These are phyloP conservation scores for Chloropsis hardwickii DNA, from an alignment of 2,113 vertebrate genomes.

Conservation along the genomic window DNA sequence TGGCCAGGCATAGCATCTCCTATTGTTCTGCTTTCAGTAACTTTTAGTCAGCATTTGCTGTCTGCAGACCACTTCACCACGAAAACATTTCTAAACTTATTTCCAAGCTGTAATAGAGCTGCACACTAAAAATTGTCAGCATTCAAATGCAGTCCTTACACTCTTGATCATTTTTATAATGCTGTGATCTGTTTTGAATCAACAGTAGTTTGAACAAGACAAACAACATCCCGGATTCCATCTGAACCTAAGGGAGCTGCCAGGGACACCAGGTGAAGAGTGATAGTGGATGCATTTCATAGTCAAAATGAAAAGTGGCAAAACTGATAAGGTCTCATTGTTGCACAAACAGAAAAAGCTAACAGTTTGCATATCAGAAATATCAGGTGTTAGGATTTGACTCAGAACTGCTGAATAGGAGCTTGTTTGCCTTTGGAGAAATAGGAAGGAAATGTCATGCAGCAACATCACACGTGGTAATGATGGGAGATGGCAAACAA, in stretches of 20 bases:
- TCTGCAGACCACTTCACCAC: background rate
- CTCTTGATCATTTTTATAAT: constrained; percentile 24
- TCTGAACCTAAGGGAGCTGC: constrained; percentile 31
- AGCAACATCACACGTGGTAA: constrained; percentile 32
- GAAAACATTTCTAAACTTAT: constrained; percentile 2
- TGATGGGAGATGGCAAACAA: constrained; percentile 28
- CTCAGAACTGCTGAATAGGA: constrained; percentile 51
- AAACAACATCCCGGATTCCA: constrained; percentile 26
- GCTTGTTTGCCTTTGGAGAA: constrained; percentile 66
- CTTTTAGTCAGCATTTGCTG: background rate
- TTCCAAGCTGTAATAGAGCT: background rate
- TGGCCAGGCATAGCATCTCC: background rate
- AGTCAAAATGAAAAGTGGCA: background rate
- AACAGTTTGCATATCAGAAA: constrained; percentile 53
- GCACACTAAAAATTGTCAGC: background rate
- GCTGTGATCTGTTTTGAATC: constrained; percentile 62
- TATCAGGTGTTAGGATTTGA: constrained; percentile 57
- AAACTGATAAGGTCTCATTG: constrained; percentile 49
- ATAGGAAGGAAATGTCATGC: constrained; percentile 75
- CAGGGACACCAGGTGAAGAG: constrained; percentile 63
- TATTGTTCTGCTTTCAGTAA: background rate
- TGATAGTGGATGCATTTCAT: constrained; percentile 34
- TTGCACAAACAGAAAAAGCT: constrained; percentile 53
- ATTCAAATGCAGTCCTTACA: background rate
- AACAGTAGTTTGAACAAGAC: constrained; percentile 58